Evolutionary conservation across 2,888 invertebrate genomes (phyloP).

Genomic region (Agrochola lychnidis): DNA sequence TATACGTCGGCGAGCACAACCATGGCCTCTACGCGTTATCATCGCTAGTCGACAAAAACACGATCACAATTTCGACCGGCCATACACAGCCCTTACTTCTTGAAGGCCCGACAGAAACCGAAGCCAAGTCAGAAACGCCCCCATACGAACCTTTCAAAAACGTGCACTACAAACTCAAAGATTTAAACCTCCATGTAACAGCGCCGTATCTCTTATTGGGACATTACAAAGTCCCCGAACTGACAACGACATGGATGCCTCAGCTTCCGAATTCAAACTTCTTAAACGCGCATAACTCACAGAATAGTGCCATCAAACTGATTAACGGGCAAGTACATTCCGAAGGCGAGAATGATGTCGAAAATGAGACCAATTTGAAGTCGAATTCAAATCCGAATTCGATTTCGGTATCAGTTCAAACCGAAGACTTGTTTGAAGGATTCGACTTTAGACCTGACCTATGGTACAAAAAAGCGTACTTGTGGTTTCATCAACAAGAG

Average conservation of each 20-base stretch:
- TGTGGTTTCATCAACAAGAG: conserved; percentile 94
- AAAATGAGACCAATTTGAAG: conserved; percentile 86
- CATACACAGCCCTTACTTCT: conserved; percentile 93
- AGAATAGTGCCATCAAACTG: conserved; percentile 77
- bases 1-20: conserved; percentile 97
- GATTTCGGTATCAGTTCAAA: conserved; percentile 90
- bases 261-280: conserved; percentile 82
- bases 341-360: conserved; percentile 80
- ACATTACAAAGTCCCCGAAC: conserved; percentile 93
- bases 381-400: conserved; percentile 78
- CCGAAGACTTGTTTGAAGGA: conserved; percentile 89
- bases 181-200: conserved; percentile 84
- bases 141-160: conserved; percentile 89
- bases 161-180: conserved; percentile 85
- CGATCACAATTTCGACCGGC: conserved; percentile 94
- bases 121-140: conserved; percentile 73
- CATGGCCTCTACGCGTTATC: conserved; percentile 98
- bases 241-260: conserved; percentile 87
- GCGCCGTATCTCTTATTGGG: conserved; percentile 90
- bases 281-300: conserved; percentile 74
- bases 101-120: conserved; percentile 92
- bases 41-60: conserved; percentile 97
- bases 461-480: conserved; percentile 86
- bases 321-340: conserved; percentile 85
- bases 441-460: conserved; percentile 81